Evolutionary conservation across 1,140 invertebrate genomes (phyloP).

Genomic region (Pogonognathellus flavescens): DNA sequence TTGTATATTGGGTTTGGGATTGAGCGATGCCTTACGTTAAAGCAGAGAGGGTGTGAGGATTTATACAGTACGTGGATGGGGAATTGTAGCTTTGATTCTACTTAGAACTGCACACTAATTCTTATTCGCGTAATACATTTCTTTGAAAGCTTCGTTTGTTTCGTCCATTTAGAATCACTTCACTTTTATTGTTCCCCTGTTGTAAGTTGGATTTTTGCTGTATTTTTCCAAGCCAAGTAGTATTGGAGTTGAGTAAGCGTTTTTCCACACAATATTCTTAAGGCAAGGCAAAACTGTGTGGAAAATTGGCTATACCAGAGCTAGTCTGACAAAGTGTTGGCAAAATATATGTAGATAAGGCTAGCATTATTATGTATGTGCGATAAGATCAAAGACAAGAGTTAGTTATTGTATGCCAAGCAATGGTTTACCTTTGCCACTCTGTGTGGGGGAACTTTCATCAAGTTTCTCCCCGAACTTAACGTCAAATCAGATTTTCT

Average conservation of each 20-base stretch:
- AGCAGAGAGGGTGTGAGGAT: background rate
- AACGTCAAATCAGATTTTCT: constrained; percentile 39
- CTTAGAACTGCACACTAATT: constrained; percentile 7
- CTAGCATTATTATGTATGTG: constrained; percentile 18
- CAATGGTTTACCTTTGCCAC: background rate
- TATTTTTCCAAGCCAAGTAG: background rate
- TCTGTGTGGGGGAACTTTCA: constrained; percentile 35
- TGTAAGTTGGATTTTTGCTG: background rate
- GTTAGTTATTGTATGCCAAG: background rate
- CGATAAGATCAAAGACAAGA: constrained; percentile 1
- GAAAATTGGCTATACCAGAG: too few relatives aligned
- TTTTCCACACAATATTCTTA: background rate
- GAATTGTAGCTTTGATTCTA: too few relatives aligned
- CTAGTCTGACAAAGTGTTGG: background rate
- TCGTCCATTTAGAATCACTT: constrained; percentile 41
- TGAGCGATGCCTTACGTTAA: too few relatives aligned
- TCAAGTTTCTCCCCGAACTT: constrained; percentile 43
- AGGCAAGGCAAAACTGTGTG: background rate
- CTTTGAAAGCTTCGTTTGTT: constrained; percentile 45
- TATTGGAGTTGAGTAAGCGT: too few relatives aligned
- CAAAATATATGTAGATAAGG: constrained; percentile 36
- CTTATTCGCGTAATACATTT: constrained; percentile 41
- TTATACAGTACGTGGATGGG: background rate
- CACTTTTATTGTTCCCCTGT: constrained; percentile 44
- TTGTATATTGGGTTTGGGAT: too few relatives aligned